These are phyloP conservation scores for Micronycteris hirsuta DNA, from an alignment of 2,113 vertebrate genomes.

Conservation along the genomic window DNA sequence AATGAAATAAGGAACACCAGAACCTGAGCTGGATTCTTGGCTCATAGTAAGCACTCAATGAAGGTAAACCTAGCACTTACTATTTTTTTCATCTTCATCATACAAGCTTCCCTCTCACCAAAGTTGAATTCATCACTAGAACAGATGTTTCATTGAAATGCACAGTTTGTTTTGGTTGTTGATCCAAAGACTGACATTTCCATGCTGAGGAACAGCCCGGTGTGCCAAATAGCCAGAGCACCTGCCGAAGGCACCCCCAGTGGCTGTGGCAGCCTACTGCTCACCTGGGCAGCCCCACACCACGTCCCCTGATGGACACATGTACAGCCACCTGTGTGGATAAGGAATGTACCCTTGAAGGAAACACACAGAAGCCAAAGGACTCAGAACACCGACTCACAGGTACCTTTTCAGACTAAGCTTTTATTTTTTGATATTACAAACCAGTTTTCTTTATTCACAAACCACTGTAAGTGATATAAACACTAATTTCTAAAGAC, in stretches of 20 bases:
- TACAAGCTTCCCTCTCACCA: not conserved
- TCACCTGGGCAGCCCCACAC: not conserved
- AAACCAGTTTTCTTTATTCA: slow-evolving; percentile 91
- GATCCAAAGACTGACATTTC: not conserved
- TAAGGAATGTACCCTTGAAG: rapidly evolving
- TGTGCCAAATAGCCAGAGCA: not conserved
- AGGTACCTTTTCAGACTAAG: slow-evolving; percentile 86
- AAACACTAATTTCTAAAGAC: slow-evolving; percentile 92
- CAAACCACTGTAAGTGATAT: slow-evolving; percentile 89
- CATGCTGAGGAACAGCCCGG: not conserved
- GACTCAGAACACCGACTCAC: slow-evolving; percentile 69
- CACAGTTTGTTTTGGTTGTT: not conserved
- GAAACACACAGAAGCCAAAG: slow-evolving; percentile 47
- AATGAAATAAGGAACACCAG: not conserved
- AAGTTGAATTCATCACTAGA: not conserved
- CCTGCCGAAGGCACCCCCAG: not conserved
- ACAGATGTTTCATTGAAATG: not conserved
- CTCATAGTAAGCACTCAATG: too few relatives aligned
- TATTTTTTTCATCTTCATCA: not conserved
- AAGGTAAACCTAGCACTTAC: not conserved
- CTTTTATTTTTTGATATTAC: slow-evolving; percentile 91
- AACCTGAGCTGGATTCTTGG: not conserved
- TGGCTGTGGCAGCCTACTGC: rapidly evolving
- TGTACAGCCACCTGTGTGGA: rapidly evolving
- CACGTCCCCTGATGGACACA: rapidly evolving